Conservation (phyloP, 2,888 invertebrate species). For the Nemurella pictetii region DNA sequence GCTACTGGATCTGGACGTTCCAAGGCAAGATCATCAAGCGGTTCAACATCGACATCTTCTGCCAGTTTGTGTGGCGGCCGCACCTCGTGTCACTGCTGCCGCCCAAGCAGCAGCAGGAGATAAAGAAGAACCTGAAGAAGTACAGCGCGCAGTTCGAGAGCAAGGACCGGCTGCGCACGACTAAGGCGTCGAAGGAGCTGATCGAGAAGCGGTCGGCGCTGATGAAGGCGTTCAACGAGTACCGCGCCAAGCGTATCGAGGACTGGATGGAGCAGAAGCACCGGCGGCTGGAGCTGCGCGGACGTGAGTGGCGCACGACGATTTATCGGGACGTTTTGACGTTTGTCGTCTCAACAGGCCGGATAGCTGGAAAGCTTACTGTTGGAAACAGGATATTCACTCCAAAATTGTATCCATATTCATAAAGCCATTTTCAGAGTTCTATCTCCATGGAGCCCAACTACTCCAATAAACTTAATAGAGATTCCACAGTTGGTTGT, state of each 20-base stretch:
- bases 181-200: constrained; percentile 91
- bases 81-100: constrained; percentile 83
- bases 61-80: constrained; percentile 95
- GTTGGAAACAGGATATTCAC: too few species aligned
- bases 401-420: too few species aligned
- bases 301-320: constrained; percentile 68
- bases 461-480: too few species aligned
- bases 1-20: constrained; percentile 98
- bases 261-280: constrained; percentile 80
- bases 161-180: constrained; percentile 91
- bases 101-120: constrained; percentile 87
- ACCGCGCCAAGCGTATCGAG: constrained; percentile 71
- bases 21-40: constrained; percentile 79
- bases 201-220: constrained; percentile 88
- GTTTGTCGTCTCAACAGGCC: too few species aligned
- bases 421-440: too few species aligned
- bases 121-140: constrained; percentile 96
- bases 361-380: too few species aligned
- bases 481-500: too few species aligned
- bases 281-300: constrained; percentile 80
- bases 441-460: too few species aligned
- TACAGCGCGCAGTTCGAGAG: constrained; percentile 95
- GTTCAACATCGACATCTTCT: constrained; percentile 89
- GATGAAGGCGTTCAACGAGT: constrained; percentile 84
- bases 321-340: too few species aligned